Conservation (phyloP, 2,888 invertebrate genomes). For the Pseudeuparius sepicola region DNA sequence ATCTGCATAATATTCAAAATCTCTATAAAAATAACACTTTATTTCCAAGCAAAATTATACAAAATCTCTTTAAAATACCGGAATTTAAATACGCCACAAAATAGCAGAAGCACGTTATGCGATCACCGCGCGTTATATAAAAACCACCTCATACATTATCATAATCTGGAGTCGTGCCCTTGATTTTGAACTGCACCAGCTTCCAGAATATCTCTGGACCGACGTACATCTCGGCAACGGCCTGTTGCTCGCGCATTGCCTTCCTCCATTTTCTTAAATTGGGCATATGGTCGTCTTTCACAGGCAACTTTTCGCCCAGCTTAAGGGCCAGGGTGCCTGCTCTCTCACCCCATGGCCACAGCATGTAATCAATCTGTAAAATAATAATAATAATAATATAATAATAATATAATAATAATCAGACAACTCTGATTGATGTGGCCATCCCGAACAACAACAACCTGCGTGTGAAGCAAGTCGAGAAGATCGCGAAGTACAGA, state of each 20-base stretch:
- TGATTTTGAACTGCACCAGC: conserved; percentile 26
- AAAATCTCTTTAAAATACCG: no score
- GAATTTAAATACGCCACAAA: no score
- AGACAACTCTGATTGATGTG: no score
- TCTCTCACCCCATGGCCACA: conserved; percentile 37
- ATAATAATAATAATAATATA: neutral
- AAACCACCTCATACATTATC: conserved; percentile 23
- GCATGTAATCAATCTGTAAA: conserved; percentile 33
- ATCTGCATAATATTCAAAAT: no score
- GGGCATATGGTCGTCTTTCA: conserved; percentile 27
- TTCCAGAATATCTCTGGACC: conserved; percentile 32
- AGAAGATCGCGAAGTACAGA: no score
- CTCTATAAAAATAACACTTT: no score
- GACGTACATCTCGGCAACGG: conserved; percentile 27
- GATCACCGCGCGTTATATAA: no score
- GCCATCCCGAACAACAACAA: no score
- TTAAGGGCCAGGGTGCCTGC: conserved; percentile 26
- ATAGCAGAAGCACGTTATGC: no score
- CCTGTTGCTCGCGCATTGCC: conserved; percentile 28
- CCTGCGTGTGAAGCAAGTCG: no score
- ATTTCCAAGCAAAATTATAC: no score
- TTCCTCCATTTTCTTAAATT: conserved; percentile 30
- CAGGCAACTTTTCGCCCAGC: conserved; percentile 28
- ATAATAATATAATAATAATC: neutral
- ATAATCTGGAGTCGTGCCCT: conserved; percentile 28